Percentiles rank a stretch among this genome's conserved stretches.
These are phyloP conservation scores for Campopleginae sp. DNA, from an alignment of 2,888 invertebrate genomes.

Conservation along the genomic window DNA sequence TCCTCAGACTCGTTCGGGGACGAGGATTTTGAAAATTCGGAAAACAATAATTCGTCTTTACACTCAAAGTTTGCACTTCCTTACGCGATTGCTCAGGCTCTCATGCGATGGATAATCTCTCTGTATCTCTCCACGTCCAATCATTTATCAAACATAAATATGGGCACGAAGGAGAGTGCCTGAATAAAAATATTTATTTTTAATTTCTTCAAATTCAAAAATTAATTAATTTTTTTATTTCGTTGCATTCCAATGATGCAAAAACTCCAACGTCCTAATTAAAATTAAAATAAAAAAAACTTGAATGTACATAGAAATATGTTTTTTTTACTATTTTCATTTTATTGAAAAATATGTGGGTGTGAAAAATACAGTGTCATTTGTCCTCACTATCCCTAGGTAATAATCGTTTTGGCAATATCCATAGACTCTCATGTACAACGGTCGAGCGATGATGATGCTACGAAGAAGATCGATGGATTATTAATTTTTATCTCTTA, in stretches of 20 bases:
- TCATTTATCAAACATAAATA: conserved; percentile 13
- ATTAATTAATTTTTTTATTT: too few relatives aligned
- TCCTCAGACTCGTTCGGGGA: conserved; percentile 46
- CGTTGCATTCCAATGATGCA: too few relatives aligned
- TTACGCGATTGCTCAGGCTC: conserved; percentile 72
- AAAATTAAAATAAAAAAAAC: neutral
- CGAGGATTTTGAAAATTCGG: conserved; percentile 67
- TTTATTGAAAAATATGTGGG: conserved; percentile 83
- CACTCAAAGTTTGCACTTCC: conserved; percentile 72
- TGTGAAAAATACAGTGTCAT: conserved; percentile 82
- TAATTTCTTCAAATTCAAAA: too few relatives aligned
- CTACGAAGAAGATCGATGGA: conserved; percentile 21
- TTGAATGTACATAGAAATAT: neutral
- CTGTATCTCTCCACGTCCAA: conserved; percentile 54
- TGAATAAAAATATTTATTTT: too few relatives aligned
- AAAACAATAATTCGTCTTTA: conserved; percentile 54
- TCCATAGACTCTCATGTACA: conserved; percentile 67
- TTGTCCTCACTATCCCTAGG: conserved; percentile 70
- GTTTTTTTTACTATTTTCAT: conserved; percentile 74
- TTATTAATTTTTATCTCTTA: conserved; percentile 13
- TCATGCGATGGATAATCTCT: conserved; percentile 76
- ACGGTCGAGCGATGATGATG: conserved; percentile 11
- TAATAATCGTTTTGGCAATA: conserved; percentile 75
- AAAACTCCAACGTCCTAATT: too few relatives aligned
- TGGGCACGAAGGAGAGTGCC: conserved; percentile 39